Base-by-base conservation (phyloP, 2,797 vertebrate species). In the Mustela erminea region DNA sequence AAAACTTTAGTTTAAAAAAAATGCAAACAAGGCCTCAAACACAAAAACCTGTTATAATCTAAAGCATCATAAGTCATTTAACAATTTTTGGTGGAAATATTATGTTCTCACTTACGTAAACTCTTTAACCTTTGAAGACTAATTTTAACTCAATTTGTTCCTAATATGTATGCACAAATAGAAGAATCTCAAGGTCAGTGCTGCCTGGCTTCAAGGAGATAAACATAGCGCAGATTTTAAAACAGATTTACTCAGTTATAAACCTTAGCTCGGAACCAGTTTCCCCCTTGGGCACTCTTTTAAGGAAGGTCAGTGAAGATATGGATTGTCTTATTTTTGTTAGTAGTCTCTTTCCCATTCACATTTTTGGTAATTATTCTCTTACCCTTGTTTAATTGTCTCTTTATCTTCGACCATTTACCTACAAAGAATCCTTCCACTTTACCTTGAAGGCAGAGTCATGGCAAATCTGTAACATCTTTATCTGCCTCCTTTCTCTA, bases 41-140 rank as follows among this genome's bases (percentile, higher is more conserved):
- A 46, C 14, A 74, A 3, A 87, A 78, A 38, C 12, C 7, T 83
- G 11, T 70, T 92, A 70, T 75, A 74, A 91, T 58, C 18, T 95
- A 41, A 95, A 87, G 27, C 27, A 85, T 90, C 15, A 41, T 77
- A 66, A 91, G 58, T 94, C 43, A 25, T 20, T 77, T 52, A 49
- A 23, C 27, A 70, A 46, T 70, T 87, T 90, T 17, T 10, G 52
- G 35, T 72, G 18, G 5, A 93, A 72, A 94, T 95, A 77, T 17
- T 94, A 72, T 93, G 13, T 87, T 92, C 20, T 90, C 11, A 58
- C 20, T 96, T 90, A 58, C 21, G 1, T 66, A 77, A 92, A 81
- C 27, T 74, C 74, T 87, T 92, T 95, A 92, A 87, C 12, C 23
- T 96, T 95, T 96, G 68, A 95, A 46, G 21, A 83, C 15, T 87